Conservation (phyloP, 2,888 invertebrate genomes). For the Melitaea athalia region DNA sequence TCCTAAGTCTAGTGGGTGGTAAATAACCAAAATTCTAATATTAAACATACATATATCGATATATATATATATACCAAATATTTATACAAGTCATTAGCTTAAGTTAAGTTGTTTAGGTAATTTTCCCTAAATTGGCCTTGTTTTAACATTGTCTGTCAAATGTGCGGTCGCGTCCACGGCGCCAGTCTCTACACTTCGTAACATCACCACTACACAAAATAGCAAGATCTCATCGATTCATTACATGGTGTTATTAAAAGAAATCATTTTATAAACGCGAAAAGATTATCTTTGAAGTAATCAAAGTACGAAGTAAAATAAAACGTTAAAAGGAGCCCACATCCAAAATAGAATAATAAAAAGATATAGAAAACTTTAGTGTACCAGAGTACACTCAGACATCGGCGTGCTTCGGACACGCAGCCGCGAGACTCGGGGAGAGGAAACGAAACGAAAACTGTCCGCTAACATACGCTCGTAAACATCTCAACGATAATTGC, state of each 20-base stretch:
- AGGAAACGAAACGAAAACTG: constrained; percentile 43
- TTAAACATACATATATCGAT: constrained; percentile 82
- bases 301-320: constrained; percentile 55
- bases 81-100: constrained; percentile 82
- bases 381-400: constrained; percentile 58
- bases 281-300: constrained; percentile 44
- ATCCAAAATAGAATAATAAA: constrained; percentile 74
- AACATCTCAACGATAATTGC: constrained; percentile 27
- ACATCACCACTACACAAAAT: constrained; percentile 45
- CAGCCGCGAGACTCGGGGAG: constrained; percentile 47
- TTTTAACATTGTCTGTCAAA: constrained; percentile 75
- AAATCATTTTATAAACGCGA: constrained; percentile 62
- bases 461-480: constrained; percentile 41
- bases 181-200: constrained; percentile 41
- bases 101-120: constrained; percentile 81
- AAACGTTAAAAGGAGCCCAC: constrained; percentile 73
- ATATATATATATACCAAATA: constrained; percentile 80
- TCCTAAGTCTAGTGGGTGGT: constrained; percentile 81
- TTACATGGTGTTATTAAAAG: constrained; percentile 66
- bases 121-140: constrained; percentile 79
- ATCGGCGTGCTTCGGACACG: constrained; percentile 35
- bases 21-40: constrained; percentile 82
- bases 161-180: constrained; percentile 53
- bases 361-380: constrained; percentile 54
- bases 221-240: constrained; percentile 50